Evolutionary conservation across 2,888 invertebrate species (phyloP).

Genomic region (Sphaerophoria taeniata): DNA sequence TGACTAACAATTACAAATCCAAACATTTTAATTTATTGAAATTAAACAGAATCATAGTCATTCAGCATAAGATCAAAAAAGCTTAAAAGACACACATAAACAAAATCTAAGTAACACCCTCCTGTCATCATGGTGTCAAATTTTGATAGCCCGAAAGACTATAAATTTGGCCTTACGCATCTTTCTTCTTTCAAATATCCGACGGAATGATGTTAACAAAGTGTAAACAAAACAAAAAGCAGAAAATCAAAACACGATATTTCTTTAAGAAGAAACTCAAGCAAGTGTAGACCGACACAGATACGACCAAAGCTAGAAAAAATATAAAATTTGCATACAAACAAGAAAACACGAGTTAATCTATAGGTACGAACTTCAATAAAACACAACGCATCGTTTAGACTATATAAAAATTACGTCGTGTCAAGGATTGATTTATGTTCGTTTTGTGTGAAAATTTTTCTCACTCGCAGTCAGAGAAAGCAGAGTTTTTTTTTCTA

Average conservation of each 20-base stretch:
- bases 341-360: conserved; percentile 3
- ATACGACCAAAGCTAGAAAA: neutral
- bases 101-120: neutral
- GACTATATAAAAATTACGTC: conserved; percentile 23
- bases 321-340: neutral
- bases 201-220: conserved; percentile 31
- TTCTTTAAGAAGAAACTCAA: neutral
- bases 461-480: neutral
- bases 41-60: neutral
- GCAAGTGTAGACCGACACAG: neutral
- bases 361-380: conserved; percentile 12
- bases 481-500: neutral
- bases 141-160: conserved; percentile 20
- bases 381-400: conserved; percentile 33
- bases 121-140: conserved; percentile 18
- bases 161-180: conserved; percentile 18
- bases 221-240: neutral
- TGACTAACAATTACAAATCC: too few relatives aligned
- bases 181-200: conserved; percentile 3
- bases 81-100: neutral
- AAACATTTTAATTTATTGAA: too few relatives aligned
- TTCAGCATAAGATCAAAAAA: neutral
- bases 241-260: neutral
- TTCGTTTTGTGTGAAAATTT: neutral
- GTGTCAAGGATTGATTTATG: conserved; percentile 29